These are phyloP conservation scores for Choristoneura fumiferana DNA, from an alignment of 1,140 invertebrate genomes.

Conservation along the genomic window DNA sequence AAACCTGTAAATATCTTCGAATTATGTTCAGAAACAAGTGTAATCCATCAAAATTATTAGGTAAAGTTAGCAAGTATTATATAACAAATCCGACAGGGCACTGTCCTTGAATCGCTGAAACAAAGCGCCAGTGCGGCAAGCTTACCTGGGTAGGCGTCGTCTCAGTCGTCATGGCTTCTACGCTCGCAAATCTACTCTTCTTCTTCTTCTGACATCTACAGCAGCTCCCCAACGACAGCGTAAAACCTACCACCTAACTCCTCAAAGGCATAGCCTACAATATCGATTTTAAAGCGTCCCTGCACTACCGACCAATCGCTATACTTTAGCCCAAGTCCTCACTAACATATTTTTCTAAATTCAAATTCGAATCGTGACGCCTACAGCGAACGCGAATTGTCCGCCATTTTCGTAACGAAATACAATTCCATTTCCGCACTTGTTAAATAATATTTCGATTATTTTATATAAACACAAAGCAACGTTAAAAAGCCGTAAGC, in stretches of 20 bases:
- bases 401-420: constrained; percentile 54
- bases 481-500: constrained; percentile 57
- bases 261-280: constrained; percentile 40
- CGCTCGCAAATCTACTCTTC: constrained; percentile 49
- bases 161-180: constrained; percentile 64
- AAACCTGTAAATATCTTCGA: too few relatives aligned
- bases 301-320: constrained; percentile 28
- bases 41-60: too few relatives aligned
- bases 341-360: constrained; percentile 7
- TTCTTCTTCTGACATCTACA: constrained; percentile 61
- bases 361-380: not conserved
- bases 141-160: constrained; percentile 70
- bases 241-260: constrained; percentile 35
- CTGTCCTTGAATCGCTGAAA: too few relatives aligned
- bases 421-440: constrained; percentile 28
- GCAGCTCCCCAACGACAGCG: constrained; percentile 43
- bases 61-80: not conserved
- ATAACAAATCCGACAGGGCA: not conserved
- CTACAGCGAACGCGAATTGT: not conserved
- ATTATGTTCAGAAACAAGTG: too few relatives aligned
- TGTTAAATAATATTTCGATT: constrained; percentile 23
- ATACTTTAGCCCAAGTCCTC: constrained; percentile 7
- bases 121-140: constrained; percentile 37
- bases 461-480: constrained; percentile 56
- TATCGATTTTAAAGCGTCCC: constrained; percentile 61